Evolutionary conservation across 1,140 invertebrate species (phyloP), one percentile per base, ranked within the genome.

Genomic region (Drosophila saltans): DNA sequence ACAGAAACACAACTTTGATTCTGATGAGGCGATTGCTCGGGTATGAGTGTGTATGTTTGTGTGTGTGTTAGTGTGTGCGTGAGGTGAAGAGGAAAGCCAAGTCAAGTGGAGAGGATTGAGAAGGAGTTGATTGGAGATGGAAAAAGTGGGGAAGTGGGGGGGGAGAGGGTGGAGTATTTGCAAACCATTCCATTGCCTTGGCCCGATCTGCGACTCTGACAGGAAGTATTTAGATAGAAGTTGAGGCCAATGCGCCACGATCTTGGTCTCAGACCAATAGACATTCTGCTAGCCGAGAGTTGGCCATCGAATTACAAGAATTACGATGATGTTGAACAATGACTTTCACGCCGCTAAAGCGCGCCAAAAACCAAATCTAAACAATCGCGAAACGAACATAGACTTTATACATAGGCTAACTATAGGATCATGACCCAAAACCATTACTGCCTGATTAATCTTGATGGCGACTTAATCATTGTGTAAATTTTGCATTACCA

Each of bases 311-410:
- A 24, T 52, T 6, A 52, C 33, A 36, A 36, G 33, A 36, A 36
- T 5, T 6, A 45, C 33, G 56, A 63, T 56, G 76, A 66, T 64
- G 71, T 72, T 85, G 73, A 77, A 86, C 82, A 86, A 86, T 88
- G 79, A 86, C 83, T 86, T 86, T 86, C 83, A 86, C 83, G 80
- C 82, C 80, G 83, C 82, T 78, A 65, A 79, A 88, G 77, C 84
- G 83, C 83, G 83, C 83, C 83, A 88, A 88, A 88, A 86, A 39
- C 69, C 52, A 69, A 68, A 66, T 30, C 76, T 63, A 74, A 64
- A 66, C 39, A 62, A 16, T 16, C 28, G 28, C 28, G n/a, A 11
- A 16, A 21, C 48, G 64, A 26, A 41, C 28, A 65, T 26, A 60
- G 6, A 36, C 33, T 6, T 6, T 36, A 3, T 1, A 36, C 3